Conservation (phyloP, 2,888 invertebrate genomes). For the Chymomyza amoena region DNA sequence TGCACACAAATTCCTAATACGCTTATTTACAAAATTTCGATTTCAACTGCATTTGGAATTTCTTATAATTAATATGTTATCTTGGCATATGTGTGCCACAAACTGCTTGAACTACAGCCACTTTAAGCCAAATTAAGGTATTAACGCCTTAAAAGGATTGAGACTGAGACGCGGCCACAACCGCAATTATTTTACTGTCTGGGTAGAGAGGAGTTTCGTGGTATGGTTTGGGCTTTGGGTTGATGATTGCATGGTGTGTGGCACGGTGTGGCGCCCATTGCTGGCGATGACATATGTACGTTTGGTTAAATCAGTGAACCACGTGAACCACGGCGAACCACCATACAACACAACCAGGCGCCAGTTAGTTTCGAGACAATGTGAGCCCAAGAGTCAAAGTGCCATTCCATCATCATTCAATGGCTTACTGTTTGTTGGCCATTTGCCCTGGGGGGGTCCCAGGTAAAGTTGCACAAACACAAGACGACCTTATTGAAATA, state of each 20-base stretch:
- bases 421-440: conserved; percentile 5
- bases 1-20: too few species aligned
- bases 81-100: background rate
- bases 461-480: conserved; percentile 34
- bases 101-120: conserved; percentile 44
- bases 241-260: conserved; percentile 8
- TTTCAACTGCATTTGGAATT: background rate
- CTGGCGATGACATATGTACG: conserved; percentile 44
- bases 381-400: conserved; percentile 17
- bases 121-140: conserved; percentile 52
- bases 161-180: background rate
- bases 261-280: conserved; percentile 5
- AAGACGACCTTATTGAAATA: conserved; percentile 34
- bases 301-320: background rate
- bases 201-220: background rate
- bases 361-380: conserved; percentile 41
- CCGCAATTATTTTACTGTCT: conserved; percentile 41
- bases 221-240: background rate
- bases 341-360: conserved; percentile 1
- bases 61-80: background rate
- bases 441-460: conserved; percentile 30
- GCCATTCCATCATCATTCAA: background rate
- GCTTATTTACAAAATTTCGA: background rate
- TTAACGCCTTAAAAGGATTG: conserved; percentile 1
- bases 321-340: conserved; percentile 2